These are phyloP conservation scores for western clawed frog (Xenopus tropicalis) DNA, from an alignment of 2,113 vertebrate species.

Conservation along the genomic window UCB_Xtro_10.0 CM004451.2:49365501-49366000, in stretches of 20 bases:
- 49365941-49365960: background rate
- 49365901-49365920: constrained; percentile 81
- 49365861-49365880: constrained; percentile 75
- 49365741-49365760: constrained; percentile 57
- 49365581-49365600: too few species aligned
- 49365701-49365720: background rate
- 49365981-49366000: too few species aligned
- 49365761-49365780: constrained; percentile 68
- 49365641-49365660: background rate
- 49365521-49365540: too few species aligned
- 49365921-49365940: constrained; percentile 64
- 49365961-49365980: too few species aligned
- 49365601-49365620: too few species aligned
- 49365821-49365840: constrained; percentile 68
- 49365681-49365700: background rate
- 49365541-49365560: too few species aligned
- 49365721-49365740: constrained; percentile 23
- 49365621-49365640: background rate
- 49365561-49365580: too few species aligned
- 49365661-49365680: background rate
- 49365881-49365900: constrained; percentile 69
- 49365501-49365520: too few species aligned
- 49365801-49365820: constrained; percentile 76
- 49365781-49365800: constrained; percentile 76
- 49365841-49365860: constrained; percentile 63